These are phyloP conservation scores for Sebastes goodei DNA, from an alignment of 2,797 vertebrate genomes.

Conservation along the genomic window DNA sequence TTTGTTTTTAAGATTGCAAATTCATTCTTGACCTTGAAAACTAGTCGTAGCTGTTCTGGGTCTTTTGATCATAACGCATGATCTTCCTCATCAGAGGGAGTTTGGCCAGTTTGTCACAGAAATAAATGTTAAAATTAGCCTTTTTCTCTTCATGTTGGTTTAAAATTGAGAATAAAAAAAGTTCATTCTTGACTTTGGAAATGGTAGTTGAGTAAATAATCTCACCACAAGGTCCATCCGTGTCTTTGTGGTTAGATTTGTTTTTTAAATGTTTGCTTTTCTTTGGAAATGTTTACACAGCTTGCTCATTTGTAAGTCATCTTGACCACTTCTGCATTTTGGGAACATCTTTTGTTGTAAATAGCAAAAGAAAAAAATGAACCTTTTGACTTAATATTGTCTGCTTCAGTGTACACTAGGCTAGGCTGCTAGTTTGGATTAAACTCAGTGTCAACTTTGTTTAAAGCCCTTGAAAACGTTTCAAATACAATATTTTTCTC, in stretches of 20 bases:
- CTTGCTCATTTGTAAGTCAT: not conserved
- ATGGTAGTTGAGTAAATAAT: not conserved
- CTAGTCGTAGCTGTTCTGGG: not conserved
- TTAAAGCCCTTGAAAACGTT: not conserved
- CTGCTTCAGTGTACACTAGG: not conserved
- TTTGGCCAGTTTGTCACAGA: not conserved
- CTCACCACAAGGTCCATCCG: not conserved
- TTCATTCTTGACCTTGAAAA: not conserved
- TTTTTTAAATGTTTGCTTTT: not conserved
- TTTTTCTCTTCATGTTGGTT: not conserved
- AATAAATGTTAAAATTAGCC: not conserved
- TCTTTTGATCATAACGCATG: not conserved
- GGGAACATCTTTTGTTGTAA: not conserved
- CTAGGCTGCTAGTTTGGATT: not conserved
- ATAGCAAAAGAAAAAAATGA: not conserved
- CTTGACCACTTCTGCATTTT: not conserved
- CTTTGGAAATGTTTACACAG: not conserved
- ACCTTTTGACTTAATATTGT: not conserved
- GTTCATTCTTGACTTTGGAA: not conserved
- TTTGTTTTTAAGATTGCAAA: constrained; percentile 12
- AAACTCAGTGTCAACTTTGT: not conserved
- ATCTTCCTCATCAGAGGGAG: not conserved
- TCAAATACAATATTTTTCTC: not conserved
- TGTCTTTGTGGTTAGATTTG: not conserved
- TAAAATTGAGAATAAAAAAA: not conserved